phyloP scores from a whole-genome alignment of 2,797 vertebrate species.

The Micromesistius poutassou region DNA sequence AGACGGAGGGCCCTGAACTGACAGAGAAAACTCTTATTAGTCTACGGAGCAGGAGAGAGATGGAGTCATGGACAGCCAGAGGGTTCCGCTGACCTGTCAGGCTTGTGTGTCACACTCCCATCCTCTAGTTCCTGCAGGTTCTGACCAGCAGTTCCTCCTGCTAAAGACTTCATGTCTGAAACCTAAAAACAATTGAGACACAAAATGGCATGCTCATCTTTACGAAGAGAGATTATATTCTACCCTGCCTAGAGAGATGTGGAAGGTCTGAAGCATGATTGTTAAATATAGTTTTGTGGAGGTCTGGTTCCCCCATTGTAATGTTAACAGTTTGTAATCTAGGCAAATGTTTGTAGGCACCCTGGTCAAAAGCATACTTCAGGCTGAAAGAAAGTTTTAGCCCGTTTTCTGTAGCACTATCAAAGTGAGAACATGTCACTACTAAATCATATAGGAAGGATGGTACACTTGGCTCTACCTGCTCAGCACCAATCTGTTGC shows the following conservation, averaged over 20 bases:
- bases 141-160: neutral
- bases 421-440: neutral
- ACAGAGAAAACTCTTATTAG: neutral
- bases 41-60: neutral
- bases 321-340: neutral
- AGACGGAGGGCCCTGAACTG: conserved; percentile 28
- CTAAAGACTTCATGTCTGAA: neutral
- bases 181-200: neutral
- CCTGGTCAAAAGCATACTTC: neutral
- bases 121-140: neutral
- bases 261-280: neutral
- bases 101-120: neutral
- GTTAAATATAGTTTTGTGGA: neutral
- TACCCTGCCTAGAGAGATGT: neutral
- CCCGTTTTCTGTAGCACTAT: neutral
- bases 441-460: neutral
- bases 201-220: neutral
- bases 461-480: neutral
- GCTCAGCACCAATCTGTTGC: neutral
- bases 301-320: neutral
- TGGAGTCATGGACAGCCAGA: neutral
- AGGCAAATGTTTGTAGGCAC: neutral
- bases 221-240: neutral
- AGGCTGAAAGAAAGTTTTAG: no score
- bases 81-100: neutral